phyloP scores from a whole-genome alignment of 2,888 invertebrate genomes.

The Cheilosia variabilis region DNA sequence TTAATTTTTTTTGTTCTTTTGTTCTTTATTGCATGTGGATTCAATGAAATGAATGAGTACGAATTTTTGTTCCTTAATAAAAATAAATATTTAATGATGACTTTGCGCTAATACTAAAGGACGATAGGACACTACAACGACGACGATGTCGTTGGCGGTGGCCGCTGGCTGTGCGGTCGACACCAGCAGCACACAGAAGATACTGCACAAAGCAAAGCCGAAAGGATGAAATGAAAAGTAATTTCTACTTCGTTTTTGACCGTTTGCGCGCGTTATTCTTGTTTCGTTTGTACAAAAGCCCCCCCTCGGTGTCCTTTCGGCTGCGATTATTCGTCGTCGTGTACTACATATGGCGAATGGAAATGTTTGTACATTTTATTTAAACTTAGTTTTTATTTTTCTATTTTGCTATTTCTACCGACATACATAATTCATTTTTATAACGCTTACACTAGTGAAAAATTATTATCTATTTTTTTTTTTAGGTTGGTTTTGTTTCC shows the following conservation, averaged over 20 bases:
- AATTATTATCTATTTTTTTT: conserved; percentile 23
- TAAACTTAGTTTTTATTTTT: background rate
- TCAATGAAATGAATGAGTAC: conserved; percentile 71
- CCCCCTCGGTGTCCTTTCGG: conserved; percentile 40
- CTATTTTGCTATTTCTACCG: conserved; percentile 6
- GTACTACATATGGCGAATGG: conserved; percentile 14
- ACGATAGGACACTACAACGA: conserved; percentile 47
- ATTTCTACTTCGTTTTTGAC: conserved; percentile 46
- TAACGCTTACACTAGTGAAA: conserved; percentile 34
- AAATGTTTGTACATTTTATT: conserved; percentile 27
- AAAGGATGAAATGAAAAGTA: conserved; percentile 54
- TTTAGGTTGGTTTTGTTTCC: background rate
- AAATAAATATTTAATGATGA: conserved; percentile 78
- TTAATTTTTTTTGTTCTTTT: background rate
- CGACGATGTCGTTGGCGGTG: conserved; percentile 26
- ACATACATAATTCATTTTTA: conserved; percentile 14
- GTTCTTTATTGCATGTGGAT: conserved; percentile 34
- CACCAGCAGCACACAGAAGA: conserved; percentile 33
- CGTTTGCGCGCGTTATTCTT: conserved; percentile 35
- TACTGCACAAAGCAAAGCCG: conserved; percentile 42
- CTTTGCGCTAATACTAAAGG: conserved; percentile 74
- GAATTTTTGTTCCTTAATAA: conserved; percentile 69
- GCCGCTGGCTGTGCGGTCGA: conserved; percentile 7
- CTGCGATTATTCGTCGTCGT: conserved; percentile 14
- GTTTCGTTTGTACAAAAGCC: conserved; percentile 20